These are phyloP conservation scores for Trichogramma dendrolimi DNA, from an alignment of 2,888 invertebrate genomes.

Conservation along the genomic window DNA sequence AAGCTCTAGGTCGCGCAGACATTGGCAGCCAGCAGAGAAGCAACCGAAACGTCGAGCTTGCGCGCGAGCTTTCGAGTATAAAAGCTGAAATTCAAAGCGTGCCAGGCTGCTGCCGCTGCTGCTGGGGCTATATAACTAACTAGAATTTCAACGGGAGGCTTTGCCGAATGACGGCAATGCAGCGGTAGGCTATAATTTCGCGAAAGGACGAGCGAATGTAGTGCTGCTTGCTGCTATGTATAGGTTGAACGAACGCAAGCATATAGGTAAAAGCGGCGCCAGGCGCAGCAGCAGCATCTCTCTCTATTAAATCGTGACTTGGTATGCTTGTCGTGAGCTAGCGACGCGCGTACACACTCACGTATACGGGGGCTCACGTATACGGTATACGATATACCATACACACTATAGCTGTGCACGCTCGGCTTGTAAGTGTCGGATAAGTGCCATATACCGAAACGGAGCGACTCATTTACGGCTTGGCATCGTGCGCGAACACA, in stretches of 20 bases:
- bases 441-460: conserved; percentile 8
- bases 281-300: conserved; percentile 1
- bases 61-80: conserved; percentile 4
- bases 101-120: not conserved
- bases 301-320: conserved; percentile 18
- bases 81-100: conserved; percentile 16
- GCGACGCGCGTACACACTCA: too few species aligned
- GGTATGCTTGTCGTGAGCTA: not conserved
- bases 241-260: too few species aligned
- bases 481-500: too few species aligned
- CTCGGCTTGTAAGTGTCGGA: conserved; percentile 1
- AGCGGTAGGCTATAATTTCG: conserved; percentile 12
- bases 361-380: too few species aligned
- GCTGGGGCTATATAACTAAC: not conserved
- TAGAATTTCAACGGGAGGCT: conserved; percentile 11
- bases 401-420: too few species aligned
- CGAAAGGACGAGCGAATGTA: conserved; percentile 7
- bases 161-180: conserved; percentile 10
- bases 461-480: conserved; percentile 22
- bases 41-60: not conserved
- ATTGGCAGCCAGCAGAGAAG: not conserved
- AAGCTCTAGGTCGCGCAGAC: too few species aligned
- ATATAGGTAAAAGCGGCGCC: too few species aligned
- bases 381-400: too few species aligned
- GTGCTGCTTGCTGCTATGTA: too few species aligned